Conservation (phyloP, 2,113 vertebrate genomes). For the Choloepus hoffmanni region DNA sequence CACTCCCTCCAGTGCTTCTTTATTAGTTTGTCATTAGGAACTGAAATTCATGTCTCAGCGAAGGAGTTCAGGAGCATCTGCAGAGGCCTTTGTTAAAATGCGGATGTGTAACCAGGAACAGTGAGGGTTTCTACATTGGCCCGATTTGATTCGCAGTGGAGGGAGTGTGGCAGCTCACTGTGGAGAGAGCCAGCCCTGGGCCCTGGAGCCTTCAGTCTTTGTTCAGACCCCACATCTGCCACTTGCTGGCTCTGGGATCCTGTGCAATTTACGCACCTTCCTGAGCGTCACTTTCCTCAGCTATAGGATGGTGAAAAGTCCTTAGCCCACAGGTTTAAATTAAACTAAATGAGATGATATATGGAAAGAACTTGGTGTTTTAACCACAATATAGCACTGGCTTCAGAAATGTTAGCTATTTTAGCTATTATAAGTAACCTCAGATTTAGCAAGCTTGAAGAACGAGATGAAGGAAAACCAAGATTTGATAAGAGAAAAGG, state of each 20-base stretch:
- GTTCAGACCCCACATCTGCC: neutral
- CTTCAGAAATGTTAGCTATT: neutral
- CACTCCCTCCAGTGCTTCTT: neutral
- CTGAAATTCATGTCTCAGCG: neutral
- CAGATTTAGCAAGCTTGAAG: neutral
- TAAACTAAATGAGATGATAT: neutral
- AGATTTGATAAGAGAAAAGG: neutral
- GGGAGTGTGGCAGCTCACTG: rapidly evolving
- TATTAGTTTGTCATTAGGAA: neutral
- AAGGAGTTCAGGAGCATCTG: neutral
- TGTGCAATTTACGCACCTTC: neutral
- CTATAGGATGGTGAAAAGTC: neutral
- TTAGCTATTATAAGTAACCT: neutral
- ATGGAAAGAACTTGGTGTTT: neutral
- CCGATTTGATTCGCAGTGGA: no score
- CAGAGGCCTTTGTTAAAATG: neutral
- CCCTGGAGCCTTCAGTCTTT: neutral
- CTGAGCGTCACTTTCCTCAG: neutral
- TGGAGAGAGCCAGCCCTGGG: neutral
- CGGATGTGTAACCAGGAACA: rapidly evolving
- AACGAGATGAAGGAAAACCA: neutral
- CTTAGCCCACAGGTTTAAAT: neutral
- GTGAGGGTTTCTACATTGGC: rapidly evolving
- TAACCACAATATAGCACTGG: neutral
- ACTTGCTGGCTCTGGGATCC: neutral